Conservation (phyloP, 2,888 invertebrate species). For the Mycogona germanica region DNA sequence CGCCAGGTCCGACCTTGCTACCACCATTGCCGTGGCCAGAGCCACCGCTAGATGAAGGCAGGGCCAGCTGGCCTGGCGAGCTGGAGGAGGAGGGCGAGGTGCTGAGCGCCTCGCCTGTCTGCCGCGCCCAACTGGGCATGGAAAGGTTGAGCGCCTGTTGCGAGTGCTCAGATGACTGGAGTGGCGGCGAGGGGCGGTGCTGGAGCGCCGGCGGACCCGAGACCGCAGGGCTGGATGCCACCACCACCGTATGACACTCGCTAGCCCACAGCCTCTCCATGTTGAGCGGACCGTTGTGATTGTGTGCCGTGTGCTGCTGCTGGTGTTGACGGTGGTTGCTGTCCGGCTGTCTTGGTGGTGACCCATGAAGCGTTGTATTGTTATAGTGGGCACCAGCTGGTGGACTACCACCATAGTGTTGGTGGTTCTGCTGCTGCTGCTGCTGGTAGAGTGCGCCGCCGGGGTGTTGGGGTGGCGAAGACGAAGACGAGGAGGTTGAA, state of each 20-base stretch:
- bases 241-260: constrained; percentile 35
- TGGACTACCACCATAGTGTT: neutral
- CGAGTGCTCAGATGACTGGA: constrained; percentile 21
- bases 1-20: neutral
- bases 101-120: constrained; percentile 29
- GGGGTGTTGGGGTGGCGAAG: constrained; percentile 31
- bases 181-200: constrained; percentile 45
- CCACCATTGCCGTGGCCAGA: neutral
- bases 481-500: constrained; percentile 21
- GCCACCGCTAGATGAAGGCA: neutral
- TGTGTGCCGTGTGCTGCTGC: constrained; percentile 4
- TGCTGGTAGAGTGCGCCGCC: constrained; percentile 6
- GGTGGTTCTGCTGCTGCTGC: constrained; percentile 8
- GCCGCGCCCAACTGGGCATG: constrained; percentile 35
- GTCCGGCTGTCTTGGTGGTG: neutral
- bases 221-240: neutral
- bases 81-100: constrained; percentile 17
- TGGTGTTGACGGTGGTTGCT: constrained; percentile 8
- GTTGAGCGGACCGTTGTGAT: constrained; percentile 48
- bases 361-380: neutral
- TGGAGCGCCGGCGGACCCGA: constrained; percentile 8
- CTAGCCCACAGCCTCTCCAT: constrained; percentile 89
- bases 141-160: constrained; percentile 24
- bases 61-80: neutral
- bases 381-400: neutral